These are phyloP conservation scores for Cairina moschata DNA, from an alignment of 2,113 vertebrate species.

Conservation along the genomic window DNA sequence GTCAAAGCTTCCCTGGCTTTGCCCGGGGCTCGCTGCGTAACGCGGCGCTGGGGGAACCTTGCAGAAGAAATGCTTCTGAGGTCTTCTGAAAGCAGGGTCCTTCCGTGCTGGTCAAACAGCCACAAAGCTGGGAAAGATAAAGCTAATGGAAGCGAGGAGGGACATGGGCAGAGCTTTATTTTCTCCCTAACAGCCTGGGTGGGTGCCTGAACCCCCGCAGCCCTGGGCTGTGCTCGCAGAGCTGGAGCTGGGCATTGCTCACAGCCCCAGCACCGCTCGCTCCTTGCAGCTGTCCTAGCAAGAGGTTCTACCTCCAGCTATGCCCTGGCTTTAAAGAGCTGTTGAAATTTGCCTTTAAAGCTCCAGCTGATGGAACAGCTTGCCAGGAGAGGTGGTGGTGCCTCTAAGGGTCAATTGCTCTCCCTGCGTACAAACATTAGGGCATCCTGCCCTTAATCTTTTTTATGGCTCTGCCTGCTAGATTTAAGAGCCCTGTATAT, in stretches of 20 bases:
- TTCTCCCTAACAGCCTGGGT: no score
- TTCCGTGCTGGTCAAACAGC: no score
- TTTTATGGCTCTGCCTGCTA: conserved; percentile 31
- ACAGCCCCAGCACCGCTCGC: accelerated
- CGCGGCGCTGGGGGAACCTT: not conserved
- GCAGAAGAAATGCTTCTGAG: not conserved
- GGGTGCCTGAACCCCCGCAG: no score
- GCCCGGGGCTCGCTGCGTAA: not conserved
- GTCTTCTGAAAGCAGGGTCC: no score
- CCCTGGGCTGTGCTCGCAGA: not conserved
- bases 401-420: conserved; percentile 7
- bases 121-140: no score
- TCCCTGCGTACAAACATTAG: conserved; percentile 15
- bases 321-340: not conserved
- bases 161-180: no score
- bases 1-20: not conserved
- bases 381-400: not conserved
- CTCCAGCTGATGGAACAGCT: not conserved
- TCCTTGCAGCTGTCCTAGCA: not conserved
- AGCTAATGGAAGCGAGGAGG: no score
- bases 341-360: not conserved
- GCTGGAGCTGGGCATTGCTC: not conserved
- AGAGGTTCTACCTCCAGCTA: not conserved
- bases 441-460: conserved; percentile 31
- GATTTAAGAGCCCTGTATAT: conserved; percentile 32